Evolutionary conservation across 2,797 vertebrate species (phyloP).

Genomic region (Paramormyrops hopkinsi): DNA sequence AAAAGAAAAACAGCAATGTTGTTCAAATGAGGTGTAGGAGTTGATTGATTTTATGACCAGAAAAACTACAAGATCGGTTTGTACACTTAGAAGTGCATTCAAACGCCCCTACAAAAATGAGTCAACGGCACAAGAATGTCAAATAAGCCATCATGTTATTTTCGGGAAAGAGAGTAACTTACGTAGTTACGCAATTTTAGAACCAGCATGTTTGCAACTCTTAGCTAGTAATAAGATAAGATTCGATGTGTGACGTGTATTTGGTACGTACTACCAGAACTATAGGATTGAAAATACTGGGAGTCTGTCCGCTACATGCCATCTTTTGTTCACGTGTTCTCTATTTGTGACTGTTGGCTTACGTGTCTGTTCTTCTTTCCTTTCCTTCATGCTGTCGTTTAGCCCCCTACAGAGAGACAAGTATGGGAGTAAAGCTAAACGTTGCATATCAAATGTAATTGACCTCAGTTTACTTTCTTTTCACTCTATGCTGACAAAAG

Average conservation of each 20-base stretch:
- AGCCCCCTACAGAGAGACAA: slow-evolving; percentile 99
- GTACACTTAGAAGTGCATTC: neutral
- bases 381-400: slow-evolving; percentile 88
- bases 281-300: neutral
- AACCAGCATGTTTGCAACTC: neutral
- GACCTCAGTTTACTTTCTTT: slow-evolving; percentile 77
- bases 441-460: slow-evolving; percentile 81
- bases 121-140: neutral
- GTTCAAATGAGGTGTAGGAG: neutral
- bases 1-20: neutral
- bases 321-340: slow-evolving; percentile 64
- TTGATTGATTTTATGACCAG: neutral
- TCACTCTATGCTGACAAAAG: slow-evolving; percentile 46
- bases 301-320: slow-evolving; percentile 49
- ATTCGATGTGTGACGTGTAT: neutral
- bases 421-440: slow-evolving; percentile 91
- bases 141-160: neutral
- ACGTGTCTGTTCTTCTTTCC: slow-evolving; percentile 73
- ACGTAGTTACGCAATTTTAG: neutral
- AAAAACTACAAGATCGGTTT: neutral
- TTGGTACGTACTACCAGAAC: neutral
- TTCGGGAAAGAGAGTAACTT: neutral
- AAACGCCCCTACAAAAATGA: neutral
- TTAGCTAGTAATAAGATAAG: neutral
- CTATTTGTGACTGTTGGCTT: slow-evolving; percentile 72